Conservation (phyloP, 2,888 invertebrate genomes). For the Ormyrus labotus region DNA sequence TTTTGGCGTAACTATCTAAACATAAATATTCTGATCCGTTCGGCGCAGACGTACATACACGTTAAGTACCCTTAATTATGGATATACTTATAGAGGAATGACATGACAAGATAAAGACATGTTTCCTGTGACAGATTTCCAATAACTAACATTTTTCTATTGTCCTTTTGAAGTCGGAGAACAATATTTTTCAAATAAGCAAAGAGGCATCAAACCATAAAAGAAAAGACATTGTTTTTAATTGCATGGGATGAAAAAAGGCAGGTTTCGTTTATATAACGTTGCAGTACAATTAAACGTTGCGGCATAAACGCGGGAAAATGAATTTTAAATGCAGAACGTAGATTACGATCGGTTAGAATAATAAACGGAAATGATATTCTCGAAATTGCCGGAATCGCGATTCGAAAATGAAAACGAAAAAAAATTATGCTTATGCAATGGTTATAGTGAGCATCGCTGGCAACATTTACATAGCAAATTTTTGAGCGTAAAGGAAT, state of each 20-base stretch:
- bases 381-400: not conserved
- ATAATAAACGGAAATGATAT: slow-evolving; percentile 24
- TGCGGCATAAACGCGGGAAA: not conserved
- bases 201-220: too few relatives aligned
- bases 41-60: not conserved
- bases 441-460: too few relatives aligned
- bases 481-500: too few relatives aligned
- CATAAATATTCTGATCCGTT: too few relatives aligned
- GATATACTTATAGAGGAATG: not conserved
- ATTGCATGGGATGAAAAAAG: not conserved
- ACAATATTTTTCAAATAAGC: not conserved
- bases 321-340: slow-evolving; percentile 1
- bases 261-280: not conserved
- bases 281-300: too few relatives aligned
- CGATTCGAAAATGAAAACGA: not conserved
- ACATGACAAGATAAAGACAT: slow-evolving; percentile 1
- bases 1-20: too few relatives aligned
- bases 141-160: slow-evolving; percentile 28
- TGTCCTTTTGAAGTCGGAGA: not conserved
- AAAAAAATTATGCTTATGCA: not conserved
- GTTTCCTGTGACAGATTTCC: slow-evolving; percentile 11
- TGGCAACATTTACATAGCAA: too few relatives aligned
- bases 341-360: not conserved
- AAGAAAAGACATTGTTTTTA: too few relatives aligned
- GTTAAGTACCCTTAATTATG: not conserved